These are phyloP conservation scores for Tapirus terrestris DNA, from an alignment of 2,113 vertebrate species.

Conservation along the genomic window DNA sequence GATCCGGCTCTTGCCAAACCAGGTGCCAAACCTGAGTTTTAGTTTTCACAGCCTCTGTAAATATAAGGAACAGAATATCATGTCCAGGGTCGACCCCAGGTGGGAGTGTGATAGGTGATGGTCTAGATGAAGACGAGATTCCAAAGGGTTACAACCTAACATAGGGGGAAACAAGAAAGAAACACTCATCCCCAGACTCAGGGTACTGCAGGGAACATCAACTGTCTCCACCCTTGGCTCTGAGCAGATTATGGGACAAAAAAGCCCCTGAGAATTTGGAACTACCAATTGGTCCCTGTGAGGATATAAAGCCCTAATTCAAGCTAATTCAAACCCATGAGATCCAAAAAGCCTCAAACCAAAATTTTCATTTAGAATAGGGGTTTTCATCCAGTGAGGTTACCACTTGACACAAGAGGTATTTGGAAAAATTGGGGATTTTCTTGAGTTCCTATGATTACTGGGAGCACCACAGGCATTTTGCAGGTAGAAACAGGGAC, in stretches of 20 bases:
- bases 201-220: not conserved
- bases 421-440: not conserved
- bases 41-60: not conserved
- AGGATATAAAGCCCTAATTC: not conserved
- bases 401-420: not conserved
- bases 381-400: not conserved
- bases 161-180: not conserved
- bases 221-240: not conserved
- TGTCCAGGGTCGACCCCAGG: not conserved
- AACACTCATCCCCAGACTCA: not conserved
- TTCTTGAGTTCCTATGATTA: not conserved
- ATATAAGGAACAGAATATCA: not conserved
- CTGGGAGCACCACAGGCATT: not conserved
- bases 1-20: not conserved
- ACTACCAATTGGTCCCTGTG: not conserved
- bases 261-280: not conserved
- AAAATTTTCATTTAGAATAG: not conserved
- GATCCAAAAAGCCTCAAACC: not conserved
- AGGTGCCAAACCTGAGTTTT: not conserved
- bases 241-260: not conserved
- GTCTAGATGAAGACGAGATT: not conserved
- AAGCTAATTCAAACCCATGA: not conserved
- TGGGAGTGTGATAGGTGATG: not conserved
- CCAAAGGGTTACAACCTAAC: not conserved
- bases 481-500: not conserved